Percentiles rank a stretch among this genome's conserved stretches.
phyloP scores from a whole-genome alignment of 2,113 vertebrate species.

The Peromyscus leucopus region DNA sequence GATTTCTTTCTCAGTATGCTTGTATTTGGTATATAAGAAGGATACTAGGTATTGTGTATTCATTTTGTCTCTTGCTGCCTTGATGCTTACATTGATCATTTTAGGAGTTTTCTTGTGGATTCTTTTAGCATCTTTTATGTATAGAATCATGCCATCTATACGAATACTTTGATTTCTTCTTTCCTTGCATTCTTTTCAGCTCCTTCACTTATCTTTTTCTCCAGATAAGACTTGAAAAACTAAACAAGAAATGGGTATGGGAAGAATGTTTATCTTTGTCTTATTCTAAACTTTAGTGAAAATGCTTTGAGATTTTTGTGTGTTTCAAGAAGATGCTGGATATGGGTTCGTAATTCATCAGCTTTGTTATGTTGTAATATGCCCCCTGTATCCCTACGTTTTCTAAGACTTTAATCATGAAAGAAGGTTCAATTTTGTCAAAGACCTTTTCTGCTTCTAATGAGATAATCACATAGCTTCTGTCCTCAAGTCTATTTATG shows the following conservation, averaged over 20 bases:
- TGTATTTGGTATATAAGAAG: background rate
- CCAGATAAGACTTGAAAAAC: background rate
- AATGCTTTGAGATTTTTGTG: background rate
- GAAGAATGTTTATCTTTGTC: background rate
- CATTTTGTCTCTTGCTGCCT: background rate
- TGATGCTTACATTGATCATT: background rate
- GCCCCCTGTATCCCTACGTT: background rate
- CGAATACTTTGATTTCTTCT: background rate
- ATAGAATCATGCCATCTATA: background rate
- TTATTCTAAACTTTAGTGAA: background rate
- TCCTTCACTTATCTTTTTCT: background rate
- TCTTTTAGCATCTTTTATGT: background rate
- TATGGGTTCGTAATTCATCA: background rate
- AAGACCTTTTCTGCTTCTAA: background rate
- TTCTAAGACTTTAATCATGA: background rate
- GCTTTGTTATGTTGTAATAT: background rate
- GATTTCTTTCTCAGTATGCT: background rate
- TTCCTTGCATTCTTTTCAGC: background rate
- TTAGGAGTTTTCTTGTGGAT: background rate
- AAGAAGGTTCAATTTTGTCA: background rate
- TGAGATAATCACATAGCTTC: background rate
- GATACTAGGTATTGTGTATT: too few species aligned
- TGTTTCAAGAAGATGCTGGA: background rate
- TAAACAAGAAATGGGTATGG: background rate
- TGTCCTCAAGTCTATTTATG: background rate